Base-by-base conservation (phyloP, 1,140 invertebrate species). In the Thaumatotibia leucotreta region DNA sequence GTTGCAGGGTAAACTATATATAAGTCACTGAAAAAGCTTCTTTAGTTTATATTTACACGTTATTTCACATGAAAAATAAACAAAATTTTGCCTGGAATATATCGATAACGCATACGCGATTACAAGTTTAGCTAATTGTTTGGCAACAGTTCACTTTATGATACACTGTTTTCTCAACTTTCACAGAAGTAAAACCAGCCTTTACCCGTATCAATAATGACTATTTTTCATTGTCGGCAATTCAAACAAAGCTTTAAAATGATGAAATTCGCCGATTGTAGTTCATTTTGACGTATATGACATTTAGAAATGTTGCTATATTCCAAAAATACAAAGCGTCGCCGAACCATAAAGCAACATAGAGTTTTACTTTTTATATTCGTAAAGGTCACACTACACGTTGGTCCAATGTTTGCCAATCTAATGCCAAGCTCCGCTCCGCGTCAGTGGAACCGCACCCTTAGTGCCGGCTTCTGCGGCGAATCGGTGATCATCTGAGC, bases 31-130 rank as follows among this genome's bases (percentile, higher is more conserved):
- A n/a, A 45, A 45, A 45, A 14, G 2, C 50, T 4, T 54, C 2
- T 3, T 11, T 24, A 24, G 50, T 27, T 54, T n/a, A 24, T 54
- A 54, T 54, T 54, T 54, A 27, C 20, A 54, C 23, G 2, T 27
- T 24, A 27, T 54, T 52, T 27, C 50, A 54, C 6, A 54, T 23
- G 10, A 54, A 54, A 54, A 54, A 54, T 14, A 54, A 54, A 54
- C 50, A 54, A 54, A 10, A 11, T 24, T 27, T 54, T 23, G 23
- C 22, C 23, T 54, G n/a, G 24, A 54, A 54, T 54, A 10, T 54
- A 22, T 54, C 50, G 50, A 54, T 54, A 54, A 54, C 24, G 50
- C 50, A 54, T 11, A 54, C 50, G 50, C 50, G 50, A 54, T 54
- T 54, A 11, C 23, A 54, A 27, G 50, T 24, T 24, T 24, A 24